Percentiles rank a stretch among this genome's conserved stretches.
Evolutionary conservation across 2,888 invertebrate genomes (phyloP).

Genomic region (Eupithecia exiguata): DNA sequence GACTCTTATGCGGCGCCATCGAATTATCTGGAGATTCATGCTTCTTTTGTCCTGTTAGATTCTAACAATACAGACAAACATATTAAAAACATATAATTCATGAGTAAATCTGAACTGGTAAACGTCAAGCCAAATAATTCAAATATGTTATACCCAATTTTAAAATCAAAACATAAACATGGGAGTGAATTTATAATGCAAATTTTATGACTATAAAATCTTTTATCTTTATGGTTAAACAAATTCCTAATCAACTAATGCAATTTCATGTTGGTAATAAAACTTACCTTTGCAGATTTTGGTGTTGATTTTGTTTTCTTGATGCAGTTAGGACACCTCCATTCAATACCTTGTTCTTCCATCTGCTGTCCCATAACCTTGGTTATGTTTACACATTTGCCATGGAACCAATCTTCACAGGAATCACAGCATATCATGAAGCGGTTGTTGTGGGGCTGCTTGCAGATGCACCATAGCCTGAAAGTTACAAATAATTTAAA

Average conservation of each 20-base stretch:
- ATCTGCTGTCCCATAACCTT: conserved; percentile 95
- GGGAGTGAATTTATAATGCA: not conserved
- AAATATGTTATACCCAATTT: not conserved
- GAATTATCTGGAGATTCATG: conserved; percentile 41
- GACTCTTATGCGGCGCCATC: conserved; percentile 27
- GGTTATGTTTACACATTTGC: conserved; percentile 97
- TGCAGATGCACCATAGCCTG: conserved; percentile 97
- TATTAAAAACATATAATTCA: conserved; percentile 14
- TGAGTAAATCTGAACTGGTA: not conserved
- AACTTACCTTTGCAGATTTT: conserved; percentile 58
- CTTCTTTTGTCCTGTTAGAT: conserved; percentile 48
- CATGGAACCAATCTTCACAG: conserved; percentile 99
- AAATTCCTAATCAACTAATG: conserved; percentile 23
- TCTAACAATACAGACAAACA: conserved; percentile 33
- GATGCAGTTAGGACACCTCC: conserved; percentile 94
- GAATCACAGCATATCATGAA: conserved; percentile 99
- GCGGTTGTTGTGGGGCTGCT: conserved; percentile 96
- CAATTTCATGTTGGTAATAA: conserved; percentile 26
- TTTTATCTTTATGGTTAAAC: conserved; percentile 29
- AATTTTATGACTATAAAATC: conserved; percentile 11
- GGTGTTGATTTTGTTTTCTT: conserved; percentile 79
- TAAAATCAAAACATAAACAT: not conserved
- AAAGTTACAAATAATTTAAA: not conserved
- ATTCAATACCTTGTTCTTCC: conserved; percentile 94
- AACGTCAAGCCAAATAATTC: not conserved